Conservation (phyloP, 2,888 invertebrate genomes). For the Hetaerina titia region DNA sequence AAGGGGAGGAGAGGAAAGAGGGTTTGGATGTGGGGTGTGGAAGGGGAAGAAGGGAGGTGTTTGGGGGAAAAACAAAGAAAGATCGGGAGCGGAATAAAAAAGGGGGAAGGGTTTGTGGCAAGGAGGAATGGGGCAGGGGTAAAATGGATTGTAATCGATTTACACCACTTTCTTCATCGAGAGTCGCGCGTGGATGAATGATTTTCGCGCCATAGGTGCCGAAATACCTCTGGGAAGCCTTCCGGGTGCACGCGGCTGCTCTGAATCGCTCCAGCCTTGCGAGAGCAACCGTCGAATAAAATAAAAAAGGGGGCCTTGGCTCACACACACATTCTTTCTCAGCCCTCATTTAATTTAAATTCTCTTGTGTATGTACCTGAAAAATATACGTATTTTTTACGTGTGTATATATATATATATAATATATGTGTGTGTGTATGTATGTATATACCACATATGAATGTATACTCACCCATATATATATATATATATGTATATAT, state of each 20-base stretch:
- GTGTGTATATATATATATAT: no score
- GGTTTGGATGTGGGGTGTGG: neutral
- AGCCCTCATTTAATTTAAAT: neutral
- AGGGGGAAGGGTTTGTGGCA: no score
- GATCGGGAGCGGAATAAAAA: conserved; percentile 55
- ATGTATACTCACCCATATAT: neutral
- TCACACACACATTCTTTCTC: neutral
- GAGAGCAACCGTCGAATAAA: conserved; percentile 15
- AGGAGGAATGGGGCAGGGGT: conserved; percentile 4
- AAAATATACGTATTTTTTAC: no score
- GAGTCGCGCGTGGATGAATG: conserved; percentile 40
- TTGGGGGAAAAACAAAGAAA: conserved; percentile 10
- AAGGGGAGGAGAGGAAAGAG: neutral
- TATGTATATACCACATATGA: no score
- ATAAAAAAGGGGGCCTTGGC: neutral
- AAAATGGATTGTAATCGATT: conserved; percentile 57
- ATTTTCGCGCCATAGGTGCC: conserved; percentile 61
- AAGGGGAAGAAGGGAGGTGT: neutral
- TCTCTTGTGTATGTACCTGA: neutral
- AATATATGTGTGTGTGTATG: no score
- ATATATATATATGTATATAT: neutral
- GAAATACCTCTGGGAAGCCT: conserved; percentile 23
- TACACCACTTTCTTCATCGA: conserved; percentile 64
- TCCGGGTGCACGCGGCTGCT: conserved; percentile 25
- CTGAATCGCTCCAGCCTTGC: conserved; percentile 7